These are phyloP conservation scores for Opisthocomus hoazin DNA, from an alignment of 2,113 vertebrate species.

Conservation along the genomic window DNA sequence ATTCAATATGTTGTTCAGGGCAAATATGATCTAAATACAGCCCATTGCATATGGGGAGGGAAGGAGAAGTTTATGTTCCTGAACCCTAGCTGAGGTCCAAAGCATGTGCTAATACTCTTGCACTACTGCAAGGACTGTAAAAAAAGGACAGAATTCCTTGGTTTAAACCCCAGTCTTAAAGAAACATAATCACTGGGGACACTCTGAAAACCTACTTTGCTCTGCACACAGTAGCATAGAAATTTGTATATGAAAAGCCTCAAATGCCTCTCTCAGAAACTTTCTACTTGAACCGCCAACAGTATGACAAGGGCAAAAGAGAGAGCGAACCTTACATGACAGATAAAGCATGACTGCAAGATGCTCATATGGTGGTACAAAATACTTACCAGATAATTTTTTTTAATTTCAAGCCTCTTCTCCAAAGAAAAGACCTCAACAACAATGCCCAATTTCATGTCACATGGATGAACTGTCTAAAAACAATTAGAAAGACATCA, in stretches of 20 bases:
- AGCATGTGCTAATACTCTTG: background rate
- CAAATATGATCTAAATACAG: background rate
- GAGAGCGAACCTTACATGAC: background rate
- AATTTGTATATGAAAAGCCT: background rate
- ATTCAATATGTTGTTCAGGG: background rate
- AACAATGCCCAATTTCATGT: background rate
- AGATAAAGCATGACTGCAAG: background rate
- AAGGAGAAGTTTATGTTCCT: background rate
- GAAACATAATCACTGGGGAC: background rate
- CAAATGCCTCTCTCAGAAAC: background rate
- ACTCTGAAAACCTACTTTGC: background rate
- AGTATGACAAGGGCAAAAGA: background rate
- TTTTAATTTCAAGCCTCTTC: background rate
- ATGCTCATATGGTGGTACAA: rapidly evolving
- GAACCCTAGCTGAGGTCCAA: background rate
- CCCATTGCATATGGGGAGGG: background rate
- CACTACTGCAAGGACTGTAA: background rate
- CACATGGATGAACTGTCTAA: background rate
- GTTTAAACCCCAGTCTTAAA: background rate
- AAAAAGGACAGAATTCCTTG: background rate
- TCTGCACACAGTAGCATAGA: background rate
- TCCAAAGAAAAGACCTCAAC: background rate
- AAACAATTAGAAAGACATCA: background rate
- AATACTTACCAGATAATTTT: background rate
- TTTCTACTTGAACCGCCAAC: background rate